Percentiles rank a stretch among this genome's conserved stretches.
These are phyloP conservation scores for Macquaria australasica DNA, from an alignment of 2,113 vertebrate genomes.

Conservation along the genomic window DNA sequence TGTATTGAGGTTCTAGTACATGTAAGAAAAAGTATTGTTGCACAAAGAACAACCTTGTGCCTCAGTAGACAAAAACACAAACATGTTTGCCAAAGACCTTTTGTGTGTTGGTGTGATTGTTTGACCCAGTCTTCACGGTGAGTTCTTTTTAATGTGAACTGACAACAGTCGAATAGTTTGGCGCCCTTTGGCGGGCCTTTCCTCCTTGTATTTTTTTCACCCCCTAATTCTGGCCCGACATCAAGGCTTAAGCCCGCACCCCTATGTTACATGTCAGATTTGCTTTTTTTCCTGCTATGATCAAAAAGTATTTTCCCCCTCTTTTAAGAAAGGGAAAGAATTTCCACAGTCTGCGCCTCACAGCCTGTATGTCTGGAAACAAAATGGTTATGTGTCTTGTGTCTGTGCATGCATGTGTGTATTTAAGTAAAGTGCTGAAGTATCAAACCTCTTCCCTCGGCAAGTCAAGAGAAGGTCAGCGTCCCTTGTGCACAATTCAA, in stretches of 20 bases:
- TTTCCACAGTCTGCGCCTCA: constrained; percentile 21
- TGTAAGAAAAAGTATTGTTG: constrained; percentile 13
- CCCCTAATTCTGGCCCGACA: constrained; percentile 61
- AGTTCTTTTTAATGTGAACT: constrained; percentile 72
- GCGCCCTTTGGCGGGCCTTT: constrained; percentile 61
- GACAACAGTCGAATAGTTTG: constrained; percentile 79
- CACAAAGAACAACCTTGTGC: neutral
- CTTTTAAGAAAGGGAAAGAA: constrained; percentile 23
- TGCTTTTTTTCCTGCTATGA: constrained; percentile 50
- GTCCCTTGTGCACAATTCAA: constrained; percentile 34
- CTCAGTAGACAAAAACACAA: constrained; percentile 16
- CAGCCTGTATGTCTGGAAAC: constrained; percentile 22
- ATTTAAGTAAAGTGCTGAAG: constrained; percentile 37
- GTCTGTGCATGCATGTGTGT: constrained; percentile 38
- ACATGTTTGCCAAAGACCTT: constrained; percentile 24
- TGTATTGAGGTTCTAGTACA: neutral
- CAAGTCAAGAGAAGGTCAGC: constrained; percentile 47
- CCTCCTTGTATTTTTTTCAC: constrained; percentile 60
- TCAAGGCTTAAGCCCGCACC: constrained; percentile 65
- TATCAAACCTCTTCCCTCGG: constrained; percentile 24
- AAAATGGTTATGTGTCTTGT: constrained; percentile 36
- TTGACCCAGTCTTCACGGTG: constrained; percentile 65
- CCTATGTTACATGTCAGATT: constrained; percentile 68
- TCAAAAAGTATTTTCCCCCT: constrained; percentile 43
- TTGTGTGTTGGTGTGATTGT: constrained; percentile 61